Conservation (phyloP, 2,888 invertebrate genomes). For the Sepiola atlantica region DNA sequence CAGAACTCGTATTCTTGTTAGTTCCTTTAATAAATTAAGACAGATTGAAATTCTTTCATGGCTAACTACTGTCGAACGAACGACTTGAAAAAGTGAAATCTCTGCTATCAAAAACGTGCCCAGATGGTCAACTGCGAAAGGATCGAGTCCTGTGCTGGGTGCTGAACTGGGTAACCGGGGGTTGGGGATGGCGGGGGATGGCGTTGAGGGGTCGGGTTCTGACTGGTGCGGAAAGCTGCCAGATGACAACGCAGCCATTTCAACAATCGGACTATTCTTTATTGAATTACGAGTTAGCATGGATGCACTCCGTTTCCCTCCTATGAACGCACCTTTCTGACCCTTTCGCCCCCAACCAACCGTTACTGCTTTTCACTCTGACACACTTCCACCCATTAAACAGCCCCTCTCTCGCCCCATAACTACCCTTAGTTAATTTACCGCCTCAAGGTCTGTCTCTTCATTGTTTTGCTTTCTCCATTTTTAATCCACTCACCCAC, state of each 20-base stretch:
- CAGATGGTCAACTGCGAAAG: neutral
- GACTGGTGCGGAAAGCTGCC: neutral
- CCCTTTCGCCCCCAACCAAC: neutral
- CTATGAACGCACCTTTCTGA: neutral
- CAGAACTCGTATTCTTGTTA: no score
- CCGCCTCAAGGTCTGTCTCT: neutral
- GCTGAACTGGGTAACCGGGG: no score
- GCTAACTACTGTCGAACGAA: neutral
- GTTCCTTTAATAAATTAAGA: neutral
- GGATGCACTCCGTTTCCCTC: slow-evolving; percentile 4
- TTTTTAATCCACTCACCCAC: no score
- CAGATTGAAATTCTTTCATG: neutral
- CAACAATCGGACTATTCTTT: neutral
- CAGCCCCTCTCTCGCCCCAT: neutral
- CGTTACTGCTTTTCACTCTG: accelerated
- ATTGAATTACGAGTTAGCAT: neutral
- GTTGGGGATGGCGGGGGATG: no score
- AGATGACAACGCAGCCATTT: slow-evolving; percentile 32
- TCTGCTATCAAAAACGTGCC: neutral
- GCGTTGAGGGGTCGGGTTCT: neutral
- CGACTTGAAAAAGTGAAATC: neutral
- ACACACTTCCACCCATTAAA: no score
- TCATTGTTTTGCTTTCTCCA: neutral
- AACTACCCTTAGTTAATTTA: neutral
- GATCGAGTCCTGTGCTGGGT: neutral